Evolutionary conservation across 2,797 vertebrate species (phyloP).

Genomic region (Parauchenoglanis ngamensis): DNA sequence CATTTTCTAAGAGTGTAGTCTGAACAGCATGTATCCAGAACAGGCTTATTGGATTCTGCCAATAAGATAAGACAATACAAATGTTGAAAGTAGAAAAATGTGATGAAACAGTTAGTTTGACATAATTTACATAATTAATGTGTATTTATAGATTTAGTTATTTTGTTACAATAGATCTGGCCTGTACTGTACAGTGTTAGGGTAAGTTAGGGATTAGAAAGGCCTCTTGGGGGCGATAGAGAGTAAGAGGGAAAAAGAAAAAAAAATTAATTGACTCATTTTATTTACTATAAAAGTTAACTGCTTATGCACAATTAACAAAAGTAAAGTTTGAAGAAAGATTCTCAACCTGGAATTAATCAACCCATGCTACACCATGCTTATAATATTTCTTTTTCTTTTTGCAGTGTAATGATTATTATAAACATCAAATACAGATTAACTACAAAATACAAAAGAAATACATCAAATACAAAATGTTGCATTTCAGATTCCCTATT

Average conservation of each 20-base stretch:
- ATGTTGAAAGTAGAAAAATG: background rate
- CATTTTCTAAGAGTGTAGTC: background rate
- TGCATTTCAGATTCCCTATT: background rate
- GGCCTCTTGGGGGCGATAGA: background rate
- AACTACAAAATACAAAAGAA: background rate
- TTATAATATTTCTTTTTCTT: too few species aligned
- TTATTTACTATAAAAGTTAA: background rate
- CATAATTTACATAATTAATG: background rate
- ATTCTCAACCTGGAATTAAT: background rate
- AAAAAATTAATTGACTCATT: background rate
- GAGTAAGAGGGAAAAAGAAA: background rate
- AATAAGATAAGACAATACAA: background rate
- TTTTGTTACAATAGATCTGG: background rate
- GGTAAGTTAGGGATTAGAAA: background rate
- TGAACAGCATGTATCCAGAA: background rate
- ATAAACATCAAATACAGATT: background rate
- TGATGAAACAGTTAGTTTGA: background rate
- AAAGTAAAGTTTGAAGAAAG: too few species aligned
- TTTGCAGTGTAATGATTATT: background rate
- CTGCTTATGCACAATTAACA: background rate
- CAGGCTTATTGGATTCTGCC: background rate
- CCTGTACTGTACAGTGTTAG: background rate
- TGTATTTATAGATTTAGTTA: background rate
- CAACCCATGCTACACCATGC: background rate
- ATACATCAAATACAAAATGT: background rate